Conservation (phyloP, 2,888 invertebrate species). For the Axea sp. region DNA sequence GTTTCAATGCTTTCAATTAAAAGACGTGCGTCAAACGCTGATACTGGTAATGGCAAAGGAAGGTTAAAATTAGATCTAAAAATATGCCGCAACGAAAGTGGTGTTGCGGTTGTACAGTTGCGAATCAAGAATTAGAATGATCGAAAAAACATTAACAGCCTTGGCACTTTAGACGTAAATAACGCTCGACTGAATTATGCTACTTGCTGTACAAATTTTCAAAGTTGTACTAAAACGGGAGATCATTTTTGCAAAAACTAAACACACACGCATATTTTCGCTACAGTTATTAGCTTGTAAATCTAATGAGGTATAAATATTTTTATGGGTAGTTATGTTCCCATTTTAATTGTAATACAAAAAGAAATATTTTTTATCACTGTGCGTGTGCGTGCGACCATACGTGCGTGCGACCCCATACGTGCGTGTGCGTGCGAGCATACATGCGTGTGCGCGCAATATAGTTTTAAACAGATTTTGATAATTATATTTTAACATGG, state of each 20-base stretch:
- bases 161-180: constrained; percentile 21
- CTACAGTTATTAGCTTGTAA: too few species aligned
- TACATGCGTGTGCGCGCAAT: too few species aligned
- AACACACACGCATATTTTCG: too few species aligned
- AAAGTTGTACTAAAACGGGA: constrained; percentile 3
- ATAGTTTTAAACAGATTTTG: too few species aligned
- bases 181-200: background rate
- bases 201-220: constrained; percentile 17
- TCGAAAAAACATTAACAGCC: constrained; percentile 23
- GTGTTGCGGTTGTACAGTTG: constrained; percentile 8
- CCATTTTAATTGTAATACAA: too few species aligned
- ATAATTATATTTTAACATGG: too few species aligned
- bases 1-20: constrained; percentile 8
- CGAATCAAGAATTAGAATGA: constrained; percentile 21
- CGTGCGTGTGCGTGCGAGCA: too few species aligned
- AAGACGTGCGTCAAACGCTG: constrained; percentile 26
- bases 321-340: too few species aligned
- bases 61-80: constrained; percentile 22
- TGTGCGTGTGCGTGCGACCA: too few species aligned
- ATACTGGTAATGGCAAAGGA: constrained; percentile 12
- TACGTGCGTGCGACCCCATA: too few species aligned
- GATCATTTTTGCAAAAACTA: background rate
- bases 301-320: too few species aligned
- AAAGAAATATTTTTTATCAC: too few species aligned
- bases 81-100: constrained; percentile 26